These are phyloP conservation scores for Turritopsis rubra DNA, from an alignment of 30 jellyfish, hydroid and myxozoan species.

Conservation along the genomic window DNA sequence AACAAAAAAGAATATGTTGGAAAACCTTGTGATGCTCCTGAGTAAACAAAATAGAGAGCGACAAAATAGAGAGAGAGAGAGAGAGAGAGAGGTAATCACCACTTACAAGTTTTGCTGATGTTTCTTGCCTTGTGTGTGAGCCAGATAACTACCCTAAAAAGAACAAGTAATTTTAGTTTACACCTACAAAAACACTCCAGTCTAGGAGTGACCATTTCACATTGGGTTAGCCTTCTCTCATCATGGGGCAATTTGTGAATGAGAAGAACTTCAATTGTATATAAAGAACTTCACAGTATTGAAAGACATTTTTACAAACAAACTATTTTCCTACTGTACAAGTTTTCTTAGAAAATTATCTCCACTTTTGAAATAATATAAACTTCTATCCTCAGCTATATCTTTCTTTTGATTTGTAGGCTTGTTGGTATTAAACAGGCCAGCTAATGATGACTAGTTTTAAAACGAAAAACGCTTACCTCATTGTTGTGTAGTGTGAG, in stretches of 20 bases:
- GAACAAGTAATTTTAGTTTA: neutral
- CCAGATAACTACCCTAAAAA: conserved; percentile 93
- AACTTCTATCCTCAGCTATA: too few species aligned
- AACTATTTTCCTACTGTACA: neutral
- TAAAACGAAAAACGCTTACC: conserved; percentile 37
- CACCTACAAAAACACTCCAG: too few species aligned
- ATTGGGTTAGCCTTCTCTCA: neutral
- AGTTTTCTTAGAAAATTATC: too few species aligned
- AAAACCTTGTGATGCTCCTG: too few species aligned
- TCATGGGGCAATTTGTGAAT: too few species aligned
- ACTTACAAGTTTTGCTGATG: conserved; percentile 99
- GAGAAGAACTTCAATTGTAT: too few species aligned
- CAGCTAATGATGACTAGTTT: too few species aligned
- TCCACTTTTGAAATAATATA: too few species aligned
- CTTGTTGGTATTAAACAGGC: too few species aligned
- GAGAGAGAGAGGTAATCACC: neutral
- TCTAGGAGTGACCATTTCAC: too few species aligned
- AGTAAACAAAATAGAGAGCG: neutral
- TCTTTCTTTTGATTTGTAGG: too few species aligned
- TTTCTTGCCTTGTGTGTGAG: conserved; percentile 99
- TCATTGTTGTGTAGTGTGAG: conserved; percentile 95
- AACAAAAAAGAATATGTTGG: neutral
- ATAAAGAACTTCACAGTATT: neutral
- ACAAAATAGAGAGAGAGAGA: neutral
- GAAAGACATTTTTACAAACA: neutral